Evolutionary conservation across 1,140 invertebrate genomes (phyloP).

Genomic region (Hypsibius dujardini): DNA sequence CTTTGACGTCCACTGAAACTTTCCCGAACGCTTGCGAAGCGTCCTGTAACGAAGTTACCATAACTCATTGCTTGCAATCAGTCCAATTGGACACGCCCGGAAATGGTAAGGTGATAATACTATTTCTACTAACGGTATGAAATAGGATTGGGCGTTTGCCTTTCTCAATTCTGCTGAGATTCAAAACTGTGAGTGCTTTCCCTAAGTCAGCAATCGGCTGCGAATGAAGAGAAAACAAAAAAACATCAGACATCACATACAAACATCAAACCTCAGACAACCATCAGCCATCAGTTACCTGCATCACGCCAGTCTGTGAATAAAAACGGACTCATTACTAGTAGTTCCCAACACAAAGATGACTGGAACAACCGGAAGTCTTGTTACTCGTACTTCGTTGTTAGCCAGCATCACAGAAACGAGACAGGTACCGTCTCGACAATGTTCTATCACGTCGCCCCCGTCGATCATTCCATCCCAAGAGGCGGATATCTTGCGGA

Average conservation of each 20-base stretch:
- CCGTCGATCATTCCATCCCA: conserved; percentile 26
- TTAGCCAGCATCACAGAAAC: conserved; percentile 47
- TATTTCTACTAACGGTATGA: conserved; percentile 27
- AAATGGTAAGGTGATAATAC: too few relatives aligned
- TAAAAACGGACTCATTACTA: not conserved
- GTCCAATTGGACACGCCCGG: not conserved
- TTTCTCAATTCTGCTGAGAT: conserved; percentile 22
- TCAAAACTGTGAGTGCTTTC: conserved; percentile 13
- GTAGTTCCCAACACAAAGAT: not conserved
- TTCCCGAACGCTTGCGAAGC: conserved; percentile 48
- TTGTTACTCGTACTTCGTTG: conserved; percentile 44
- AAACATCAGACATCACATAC: not conserved
- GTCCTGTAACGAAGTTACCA: conserved; percentile 30
- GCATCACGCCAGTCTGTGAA: conserved; percentile 17
- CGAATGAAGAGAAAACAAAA: conserved; percentile 18
- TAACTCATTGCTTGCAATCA: conserved; percentile 19
- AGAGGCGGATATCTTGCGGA: not conserved
- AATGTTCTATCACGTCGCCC: conserved; percentile 33
- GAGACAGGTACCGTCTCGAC: conserved; percentile 38
- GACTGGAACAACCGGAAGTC: too few relatives aligned
- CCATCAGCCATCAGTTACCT: not conserved
- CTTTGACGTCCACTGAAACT: conserved; percentile 38
- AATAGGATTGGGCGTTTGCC: conserved; percentile 28
- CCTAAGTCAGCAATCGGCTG: conserved; percentile 30
- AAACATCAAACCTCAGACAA: too few relatives aligned